Percentiles rank a stretch among this genome's conserved stretches.
Evolutionary conservation across 2,888 invertebrate genomes (phyloP).

Genomic region (Quadriops clusia): DNA sequence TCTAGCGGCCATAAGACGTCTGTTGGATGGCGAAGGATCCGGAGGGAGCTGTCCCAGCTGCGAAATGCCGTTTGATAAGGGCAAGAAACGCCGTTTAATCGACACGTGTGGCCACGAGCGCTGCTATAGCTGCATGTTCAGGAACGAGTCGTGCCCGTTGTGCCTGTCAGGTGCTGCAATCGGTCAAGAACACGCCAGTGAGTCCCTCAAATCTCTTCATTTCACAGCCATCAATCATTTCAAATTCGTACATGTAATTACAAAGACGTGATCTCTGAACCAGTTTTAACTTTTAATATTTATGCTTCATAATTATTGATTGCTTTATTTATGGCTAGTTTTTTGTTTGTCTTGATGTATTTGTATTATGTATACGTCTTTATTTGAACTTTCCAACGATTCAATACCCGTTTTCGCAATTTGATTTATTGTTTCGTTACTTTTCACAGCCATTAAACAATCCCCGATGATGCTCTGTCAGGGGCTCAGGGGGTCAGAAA

Average conservation of each 20-base stretch:
- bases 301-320: too few relatives aligned
- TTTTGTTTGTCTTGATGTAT: too few relatives aligned
- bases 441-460: too few relatives aligned
- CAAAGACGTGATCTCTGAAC: too few relatives aligned
- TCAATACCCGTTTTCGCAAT: too few relatives aligned
- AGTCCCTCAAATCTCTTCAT: slow-evolving; percentile 4
- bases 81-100: slow-evolving; percentile 88
- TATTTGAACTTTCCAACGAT: too few relatives aligned
- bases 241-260: too few relatives aligned
- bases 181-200: slow-evolving; percentile 11
- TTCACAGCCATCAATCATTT: slow-evolving; percentile 1
- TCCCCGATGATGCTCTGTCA: slow-evolving; percentile 40
- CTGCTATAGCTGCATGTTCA: slow-evolving; percentile 90
- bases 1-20: slow-evolving; percentile 69
- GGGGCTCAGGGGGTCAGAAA: slow-evolving; percentile 38
- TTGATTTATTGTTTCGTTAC: too few relatives aligned
- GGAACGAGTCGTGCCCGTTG: slow-evolving; percentile 81
- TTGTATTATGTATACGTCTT: too few relatives aligned
- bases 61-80: slow-evolving; percentile 91
- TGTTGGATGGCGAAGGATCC: slow-evolving; percentile 58
- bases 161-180: slow-evolving; percentile 39
- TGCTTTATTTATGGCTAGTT: too few relatives aligned
- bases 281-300: too few relatives aligned
- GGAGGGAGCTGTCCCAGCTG: slow-evolving; percentile 68
- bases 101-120: slow-evolving; percentile 93